Evolutionary conservation across 2,888 invertebrate species (phyloP).

Genomic region (Myopa testacea): DNA sequence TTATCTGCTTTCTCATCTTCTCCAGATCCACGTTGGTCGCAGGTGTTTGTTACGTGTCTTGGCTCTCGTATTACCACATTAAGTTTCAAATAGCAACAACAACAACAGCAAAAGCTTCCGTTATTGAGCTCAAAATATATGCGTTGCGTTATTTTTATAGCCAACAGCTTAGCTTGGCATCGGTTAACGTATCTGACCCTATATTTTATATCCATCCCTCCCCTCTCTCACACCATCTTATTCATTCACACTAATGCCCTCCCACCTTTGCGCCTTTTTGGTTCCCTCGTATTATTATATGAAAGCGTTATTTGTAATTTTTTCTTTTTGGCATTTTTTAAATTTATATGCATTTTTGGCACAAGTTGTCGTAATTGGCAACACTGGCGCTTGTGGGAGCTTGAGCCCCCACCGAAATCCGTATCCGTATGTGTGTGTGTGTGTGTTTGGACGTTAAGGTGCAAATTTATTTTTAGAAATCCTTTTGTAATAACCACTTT

Average conservation of each 20-base stretch:
- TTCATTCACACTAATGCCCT: not conserved
- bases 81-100: constrained; percentile 45
- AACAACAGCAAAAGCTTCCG: constrained; percentile 18
- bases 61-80: constrained; percentile 50
- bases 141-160: constrained; percentile 24
- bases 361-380: constrained; percentile 60
- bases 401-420: not conserved
- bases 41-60: constrained; percentile 60
- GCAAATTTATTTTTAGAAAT: constrained; percentile 62
- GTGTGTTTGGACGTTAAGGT: constrained; percentile 60
- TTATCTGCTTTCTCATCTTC: constrained; percentile 13
- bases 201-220: not conserved
- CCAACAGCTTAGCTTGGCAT: constrained; percentile 25
- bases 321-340: constrained; percentile 58
- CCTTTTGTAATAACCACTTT: constrained; percentile 62
- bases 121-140: constrained; percentile 30
- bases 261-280: not conserved
- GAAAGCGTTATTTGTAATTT: not conserved
- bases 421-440: constrained; percentile 38
- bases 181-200: not conserved
- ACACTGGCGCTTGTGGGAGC: constrained; percentile 51
- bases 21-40: constrained; percentile 55
- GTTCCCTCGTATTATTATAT: not conserved
- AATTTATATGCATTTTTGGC: constrained; percentile 61
- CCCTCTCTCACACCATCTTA: constrained; percentile 8